Conservation (phyloP, 2,888 invertebrate species). For the Aspidiotus rigidus region DNA sequence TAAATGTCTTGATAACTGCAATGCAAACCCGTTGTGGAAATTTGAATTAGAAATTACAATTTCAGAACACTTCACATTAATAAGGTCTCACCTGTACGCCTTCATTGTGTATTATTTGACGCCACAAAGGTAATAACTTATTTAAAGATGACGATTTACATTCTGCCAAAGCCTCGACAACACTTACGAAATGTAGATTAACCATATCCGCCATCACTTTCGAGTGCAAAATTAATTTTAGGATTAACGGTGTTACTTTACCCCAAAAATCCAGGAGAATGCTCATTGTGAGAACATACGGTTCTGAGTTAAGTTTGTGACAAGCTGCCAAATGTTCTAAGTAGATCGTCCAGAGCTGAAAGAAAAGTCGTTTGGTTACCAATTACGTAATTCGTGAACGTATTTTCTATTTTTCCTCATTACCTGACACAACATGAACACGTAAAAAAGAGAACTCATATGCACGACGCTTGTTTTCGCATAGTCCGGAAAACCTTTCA, state of each 20-base stretch:
- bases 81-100: conserved; percentile 56
- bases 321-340: conserved; percentile 74
- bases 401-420: conserved; percentile 23
- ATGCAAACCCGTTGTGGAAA: background rate
- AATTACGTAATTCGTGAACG: background rate
- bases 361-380: background rate
- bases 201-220: conserved; percentile 97
- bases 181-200: conserved; percentile 87
- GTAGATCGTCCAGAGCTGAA: conserved; percentile 90
- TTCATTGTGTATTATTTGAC: conserved; percentile 87
- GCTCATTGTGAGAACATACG: conserved; percentile 63
- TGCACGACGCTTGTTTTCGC: conserved; percentile 77
- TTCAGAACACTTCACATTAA: conserved; percentile 4
- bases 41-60: background rate
- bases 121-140: conserved; percentile 90
- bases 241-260: conserved; percentile 88
- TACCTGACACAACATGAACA: conserved; percentile 92
- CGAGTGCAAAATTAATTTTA: conserved; percentile 83
- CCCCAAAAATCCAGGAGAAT: conserved; percentile 97
- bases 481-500: conserved; percentile 94
- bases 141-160: conserved; percentile 86
- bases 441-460: conserved; percentile 93
- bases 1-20: conserved; percentile 78
- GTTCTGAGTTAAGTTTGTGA: conserved; percentile 58
- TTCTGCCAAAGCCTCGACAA: conserved; percentile 89